Conservation (phyloP, 2,888 invertebrate genomes). For the Hemicrepidius hirtus region DNA sequence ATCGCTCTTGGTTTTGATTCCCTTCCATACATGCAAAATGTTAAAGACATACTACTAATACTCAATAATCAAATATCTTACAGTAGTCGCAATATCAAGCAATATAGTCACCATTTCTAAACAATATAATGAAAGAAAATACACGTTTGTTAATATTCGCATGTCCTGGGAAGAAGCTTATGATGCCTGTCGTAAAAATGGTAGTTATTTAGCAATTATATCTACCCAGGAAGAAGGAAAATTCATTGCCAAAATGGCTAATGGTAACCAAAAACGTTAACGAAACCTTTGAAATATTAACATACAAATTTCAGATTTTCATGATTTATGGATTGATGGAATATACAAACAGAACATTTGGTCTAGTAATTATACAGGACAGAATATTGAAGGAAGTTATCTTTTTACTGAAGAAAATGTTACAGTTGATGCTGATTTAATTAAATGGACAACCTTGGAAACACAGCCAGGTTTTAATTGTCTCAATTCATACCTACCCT, state of each 20-base stretch:
- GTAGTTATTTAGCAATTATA: conserved; percentile 5
- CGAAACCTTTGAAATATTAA: background rate
- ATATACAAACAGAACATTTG: background rate
- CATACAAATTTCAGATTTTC: background rate
- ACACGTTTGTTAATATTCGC: background rate
- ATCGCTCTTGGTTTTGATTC: too few species aligned
- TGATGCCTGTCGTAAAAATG: background rate
- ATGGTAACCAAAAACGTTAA: background rate
- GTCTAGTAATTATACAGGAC: background rate
- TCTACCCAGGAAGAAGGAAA: background rate
- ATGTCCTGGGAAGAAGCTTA: conserved; percentile 6
- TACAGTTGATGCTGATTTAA: background rate
- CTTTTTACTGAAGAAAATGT: background rate
- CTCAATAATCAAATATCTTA: too few species aligned
- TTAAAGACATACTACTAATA: too few species aligned
- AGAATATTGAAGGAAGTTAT: background rate
- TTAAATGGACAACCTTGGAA: background rate
- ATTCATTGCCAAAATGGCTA: conserved; percentile 6
- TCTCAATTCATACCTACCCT: conserved; percentile 1
- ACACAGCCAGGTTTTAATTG: background rate
- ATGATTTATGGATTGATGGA: conserved; percentile 16
- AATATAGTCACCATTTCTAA: background rate
- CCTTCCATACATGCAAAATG: too few species aligned
- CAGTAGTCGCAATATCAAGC: background rate
- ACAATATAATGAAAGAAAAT: background rate